Base-by-base conservation (phyloP, 2,113 vertebrate genomes). In the Bubo scandiacus region DNA sequence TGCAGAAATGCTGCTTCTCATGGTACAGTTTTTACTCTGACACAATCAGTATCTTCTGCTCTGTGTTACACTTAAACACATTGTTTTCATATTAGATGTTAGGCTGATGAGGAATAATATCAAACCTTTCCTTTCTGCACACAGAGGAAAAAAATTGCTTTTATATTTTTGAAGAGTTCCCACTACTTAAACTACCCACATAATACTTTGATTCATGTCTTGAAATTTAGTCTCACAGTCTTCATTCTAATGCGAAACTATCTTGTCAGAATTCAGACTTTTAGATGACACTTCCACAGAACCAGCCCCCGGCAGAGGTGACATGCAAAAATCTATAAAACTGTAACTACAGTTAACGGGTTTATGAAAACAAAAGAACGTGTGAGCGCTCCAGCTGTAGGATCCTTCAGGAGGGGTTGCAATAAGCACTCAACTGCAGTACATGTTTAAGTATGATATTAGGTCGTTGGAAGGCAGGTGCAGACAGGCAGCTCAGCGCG, bases 361-460 rank as follows among this genome's bases (percentile, higher is more conserved):
- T 10, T 23, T 4, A 49, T 2, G 59, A 45, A 66, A 70, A 80
- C 54, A 86, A 81, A 74, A 59, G n/a, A 18, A 5, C 0, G 4
- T 2, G 57, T 5, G 23, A 58, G 59, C 10, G 4, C 70, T 45
- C 10, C 14, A 42, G 71, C 86, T 5, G 65, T 2, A 5, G 51
- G 55, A 12, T 8, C 54, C 1, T 9, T 12, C 61, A 1, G 81
- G 26, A 32, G 62, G 10, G 51, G 51, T 45, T n/a, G 40, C 63
- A 12, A 3, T 1, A 26, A 54, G 45, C 74, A 27, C 79, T 65
- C 68, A 3, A 0, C 51, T 30, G 8, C 82, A 3, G 59, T 5
- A 0, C 3, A 10, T 4, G 30, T 6, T n/a, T 5, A 15, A 27
- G 12, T 6, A 6, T 0, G 45, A 2, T 4, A 42, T 3, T 1